Percentiles rank a stretch among this genome's conserved stretches.
Conservation (phyloP, 1,140 invertebrate species). For the Sweltsa coloradensis region DNA sequence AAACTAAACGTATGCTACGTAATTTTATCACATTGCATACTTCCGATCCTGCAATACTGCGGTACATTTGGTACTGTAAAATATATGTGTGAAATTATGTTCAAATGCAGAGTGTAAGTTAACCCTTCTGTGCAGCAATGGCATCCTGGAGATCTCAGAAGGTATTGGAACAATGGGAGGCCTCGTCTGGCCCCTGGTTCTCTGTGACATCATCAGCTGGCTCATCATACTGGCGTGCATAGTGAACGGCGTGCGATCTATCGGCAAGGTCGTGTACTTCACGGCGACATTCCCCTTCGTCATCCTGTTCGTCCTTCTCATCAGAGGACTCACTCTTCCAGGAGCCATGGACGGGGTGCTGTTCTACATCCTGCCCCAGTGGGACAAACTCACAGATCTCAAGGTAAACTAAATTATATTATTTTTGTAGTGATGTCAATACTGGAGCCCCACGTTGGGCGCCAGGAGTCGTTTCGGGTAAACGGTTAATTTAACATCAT, state of each 20-base stretch:
- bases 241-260: constrained; percentile 36
- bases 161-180: constrained; percentile 51
- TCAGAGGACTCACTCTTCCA: constrained; percentile 61
- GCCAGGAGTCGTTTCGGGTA: neutral
- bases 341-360: constrained; percentile 63
- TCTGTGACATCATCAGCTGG: constrained; percentile 44
- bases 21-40: neutral
- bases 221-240: constrained; percentile 35
- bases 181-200: constrained; percentile 58
- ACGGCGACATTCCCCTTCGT: constrained; percentile 31
- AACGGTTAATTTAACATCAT: no score
- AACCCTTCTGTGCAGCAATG: constrained; percentile 42
- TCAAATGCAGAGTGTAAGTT: constrained; percentile 6
- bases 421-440: neutral
- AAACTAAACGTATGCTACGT: neutral
- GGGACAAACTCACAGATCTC: constrained; percentile 51
- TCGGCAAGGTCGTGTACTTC: constrained; percentile 42
- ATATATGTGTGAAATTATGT: neutral
- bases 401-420: constrained; percentile 30
- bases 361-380: constrained; percentile 75
- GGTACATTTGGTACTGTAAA: neutral
- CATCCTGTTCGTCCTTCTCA: constrained; percentile 41
- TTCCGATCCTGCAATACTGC: neutral
- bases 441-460: neutral
- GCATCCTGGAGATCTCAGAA: constrained; percentile 51